Percentiles rank a stretch among this genome's conserved stretches.
Conservation (phyloP, 2,888 invertebrate genomes). For the Philaethria dido region DNA sequence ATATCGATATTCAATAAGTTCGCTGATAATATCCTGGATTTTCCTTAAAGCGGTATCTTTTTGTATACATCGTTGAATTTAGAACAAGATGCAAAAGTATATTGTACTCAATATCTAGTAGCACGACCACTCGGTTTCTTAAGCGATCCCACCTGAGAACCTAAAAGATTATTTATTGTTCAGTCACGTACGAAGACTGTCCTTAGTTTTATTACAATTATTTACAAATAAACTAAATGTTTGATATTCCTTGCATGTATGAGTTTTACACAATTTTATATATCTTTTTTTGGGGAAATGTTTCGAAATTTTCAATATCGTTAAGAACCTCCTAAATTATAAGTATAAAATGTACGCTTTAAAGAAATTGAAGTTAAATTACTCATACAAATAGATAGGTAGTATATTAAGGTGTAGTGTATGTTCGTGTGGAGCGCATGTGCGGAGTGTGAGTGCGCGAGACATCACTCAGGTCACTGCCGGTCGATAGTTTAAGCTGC, state of each 20-base stretch:
- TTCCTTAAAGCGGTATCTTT: conserved; percentile 26
- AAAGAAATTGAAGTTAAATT: conserved; percentile 79
- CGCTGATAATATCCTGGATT: conserved; percentile 27
- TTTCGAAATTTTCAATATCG: conserved; percentile 64
- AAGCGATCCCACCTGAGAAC: conserved; percentile 71
- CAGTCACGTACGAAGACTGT: conserved; percentile 80
- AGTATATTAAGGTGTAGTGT: conserved; percentile 76
- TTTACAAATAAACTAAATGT: conserved; percentile 61
- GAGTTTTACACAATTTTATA: conserved; percentile 47
- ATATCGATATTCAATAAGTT: conserved; percentile 39
- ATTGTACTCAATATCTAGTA: conserved; percentile 30
- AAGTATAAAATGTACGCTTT: conserved; percentile 84
- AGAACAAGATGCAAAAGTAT: conserved; percentile 21
- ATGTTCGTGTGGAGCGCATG: conserved; percentile 65
- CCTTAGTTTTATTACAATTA: conserved; percentile 78
- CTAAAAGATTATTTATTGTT: conserved; percentile 59
- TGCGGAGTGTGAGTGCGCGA: conserved; percentile 35
- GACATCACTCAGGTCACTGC: conserved; percentile 67
- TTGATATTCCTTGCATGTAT: conserved; percentile 65
- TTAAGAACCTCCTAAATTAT: conserved; percentile 77
- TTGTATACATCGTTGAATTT: conserved; percentile 24
- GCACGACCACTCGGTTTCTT: conserved; percentile 60
- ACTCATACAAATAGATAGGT: conserved; percentile 79
- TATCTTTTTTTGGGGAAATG: conserved; percentile 48
- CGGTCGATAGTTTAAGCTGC: conserved; percentile 68